Evolutionary conservation across 2,113 vertebrate genomes (phyloP).

Genomic region (Chaetodon trifascialis): DNA sequence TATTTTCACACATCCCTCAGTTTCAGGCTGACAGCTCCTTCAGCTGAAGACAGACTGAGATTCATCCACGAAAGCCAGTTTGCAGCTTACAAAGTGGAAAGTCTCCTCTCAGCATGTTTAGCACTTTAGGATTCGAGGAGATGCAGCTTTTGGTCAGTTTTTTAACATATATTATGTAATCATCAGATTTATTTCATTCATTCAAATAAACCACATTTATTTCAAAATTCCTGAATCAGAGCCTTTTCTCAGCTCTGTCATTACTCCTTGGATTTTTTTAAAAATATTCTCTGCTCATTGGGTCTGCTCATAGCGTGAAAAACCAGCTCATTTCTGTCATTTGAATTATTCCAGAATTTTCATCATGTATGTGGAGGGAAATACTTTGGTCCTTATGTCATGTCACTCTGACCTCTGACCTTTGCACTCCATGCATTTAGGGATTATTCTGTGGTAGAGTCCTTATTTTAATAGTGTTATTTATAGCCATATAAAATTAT

Average conservation of each 20-base stretch:
- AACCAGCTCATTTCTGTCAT: background rate
- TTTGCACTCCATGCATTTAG: background rate
- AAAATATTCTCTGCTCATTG: background rate
- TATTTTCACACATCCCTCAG: background rate
- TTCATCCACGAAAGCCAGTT: background rate
- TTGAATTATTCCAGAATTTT: background rate
- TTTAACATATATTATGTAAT: background rate
- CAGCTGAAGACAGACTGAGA: background rate
- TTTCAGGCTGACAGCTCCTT: background rate
- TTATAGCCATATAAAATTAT: background rate
- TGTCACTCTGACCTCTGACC: conserved; percentile 48
- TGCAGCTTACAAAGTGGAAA: background rate
- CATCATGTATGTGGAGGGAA: background rate
- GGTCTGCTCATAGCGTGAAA: background rate
- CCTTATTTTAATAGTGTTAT: background rate
- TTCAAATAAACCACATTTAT: background rate
- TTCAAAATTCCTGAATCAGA: background rate
- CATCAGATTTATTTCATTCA: background rate
- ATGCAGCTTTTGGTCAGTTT: background rate
- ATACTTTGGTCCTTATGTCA: background rate
- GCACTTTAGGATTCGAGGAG: background rate
- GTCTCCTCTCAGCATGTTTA: background rate
- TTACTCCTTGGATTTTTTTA: background rate
- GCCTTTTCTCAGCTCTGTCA: background rate
- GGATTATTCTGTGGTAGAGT: background rate